Percentiles rank a stretch among this genome's conserved stretches.
phyloP scores from a whole-genome alignment of 2,113 vertebrate genomes.

The Stercorarius parasiticus region DNA sequence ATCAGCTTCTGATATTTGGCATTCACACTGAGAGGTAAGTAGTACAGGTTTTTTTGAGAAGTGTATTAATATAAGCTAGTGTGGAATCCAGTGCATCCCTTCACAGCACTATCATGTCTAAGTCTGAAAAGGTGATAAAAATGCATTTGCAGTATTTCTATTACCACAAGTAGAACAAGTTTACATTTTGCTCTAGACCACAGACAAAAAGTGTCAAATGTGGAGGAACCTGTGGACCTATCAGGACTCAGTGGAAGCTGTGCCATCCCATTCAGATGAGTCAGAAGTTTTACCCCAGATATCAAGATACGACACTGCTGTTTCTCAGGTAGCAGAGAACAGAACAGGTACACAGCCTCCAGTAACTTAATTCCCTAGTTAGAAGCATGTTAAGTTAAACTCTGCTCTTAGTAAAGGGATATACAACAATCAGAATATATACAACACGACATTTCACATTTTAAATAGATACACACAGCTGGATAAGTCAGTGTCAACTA shows the following conservation, averaged over 20 bases:
- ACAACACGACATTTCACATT: not conserved
- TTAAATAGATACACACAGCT: not conserved
- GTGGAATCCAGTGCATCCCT: not conserved
- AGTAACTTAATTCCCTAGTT: not conserved
- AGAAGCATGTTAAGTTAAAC: not conserved
- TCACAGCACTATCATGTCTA: not conserved
- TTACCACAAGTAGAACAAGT: not conserved
- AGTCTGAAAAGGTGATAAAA: not conserved
- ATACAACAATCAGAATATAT: not conserved
- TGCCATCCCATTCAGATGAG: not conserved
- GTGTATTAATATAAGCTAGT: not conserved
- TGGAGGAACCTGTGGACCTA: not conserved
- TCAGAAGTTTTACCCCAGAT: not conserved
- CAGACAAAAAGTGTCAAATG: not conserved
- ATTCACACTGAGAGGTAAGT: not conserved
- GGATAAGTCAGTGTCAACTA: not conserved
- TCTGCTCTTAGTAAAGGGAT: not conserved
- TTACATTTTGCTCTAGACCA: not conserved
- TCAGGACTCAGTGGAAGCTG: not conserved
- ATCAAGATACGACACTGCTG: not conserved
- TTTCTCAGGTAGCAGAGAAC: not conserved
- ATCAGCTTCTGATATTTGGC: not conserved
- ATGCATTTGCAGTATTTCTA: not conserved
- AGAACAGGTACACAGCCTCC: not conserved
- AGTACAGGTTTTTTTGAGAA: not conserved